Evolutionary conservation across 2,888 invertebrate genomes (phyloP).

Genomic region (Catotricha subobsoleta): DNA sequence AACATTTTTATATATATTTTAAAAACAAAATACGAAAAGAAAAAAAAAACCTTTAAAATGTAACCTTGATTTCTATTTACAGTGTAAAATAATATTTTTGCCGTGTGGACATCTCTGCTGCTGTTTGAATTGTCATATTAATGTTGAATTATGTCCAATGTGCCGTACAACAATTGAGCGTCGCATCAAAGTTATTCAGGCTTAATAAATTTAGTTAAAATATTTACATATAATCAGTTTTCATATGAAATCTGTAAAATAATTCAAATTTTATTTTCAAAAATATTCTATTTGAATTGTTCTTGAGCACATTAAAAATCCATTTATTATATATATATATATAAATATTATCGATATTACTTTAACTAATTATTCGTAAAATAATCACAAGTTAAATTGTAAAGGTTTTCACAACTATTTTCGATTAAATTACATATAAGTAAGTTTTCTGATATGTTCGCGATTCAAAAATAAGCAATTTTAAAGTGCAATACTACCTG

Average conservation of each 20-base stretch:
- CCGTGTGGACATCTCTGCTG: slow-evolving; percentile 80
- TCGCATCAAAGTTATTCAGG: slow-evolving; percentile 44
- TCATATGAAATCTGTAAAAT: too few relatives aligned
- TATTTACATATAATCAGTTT: background rate
- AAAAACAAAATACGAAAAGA: background rate
- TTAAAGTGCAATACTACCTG: slow-evolving; percentile 59
- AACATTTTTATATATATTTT: slow-evolving; percentile 5
- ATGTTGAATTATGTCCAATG: slow-evolving; percentile 52
- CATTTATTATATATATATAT: background rate
- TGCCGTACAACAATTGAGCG: slow-evolving; percentile 53
- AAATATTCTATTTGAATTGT: background rate
- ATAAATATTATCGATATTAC: too few relatives aligned
- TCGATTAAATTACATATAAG: too few relatives aligned
- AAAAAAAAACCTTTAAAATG: slow-evolving; percentile 18
- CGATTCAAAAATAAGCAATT: slow-evolving; percentile 67
- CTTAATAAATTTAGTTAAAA: slow-evolving; percentile 22
- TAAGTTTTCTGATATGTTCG: too few relatives aligned
- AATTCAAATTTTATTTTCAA: too few relatives aligned
- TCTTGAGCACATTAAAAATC: background rate
- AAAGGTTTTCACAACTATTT: too few relatives aligned
- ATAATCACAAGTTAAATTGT: too few relatives aligned
- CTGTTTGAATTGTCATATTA: slow-evolving; percentile 47
- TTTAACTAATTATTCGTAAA: too few relatives aligned
- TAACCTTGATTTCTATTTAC: slow-evolving; percentile 11
- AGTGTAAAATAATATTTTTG: slow-evolving; percentile 64